phyloP scores from a whole-genome alignment of 2,888 invertebrate species.

The Odontocolon sp. region DNA sequence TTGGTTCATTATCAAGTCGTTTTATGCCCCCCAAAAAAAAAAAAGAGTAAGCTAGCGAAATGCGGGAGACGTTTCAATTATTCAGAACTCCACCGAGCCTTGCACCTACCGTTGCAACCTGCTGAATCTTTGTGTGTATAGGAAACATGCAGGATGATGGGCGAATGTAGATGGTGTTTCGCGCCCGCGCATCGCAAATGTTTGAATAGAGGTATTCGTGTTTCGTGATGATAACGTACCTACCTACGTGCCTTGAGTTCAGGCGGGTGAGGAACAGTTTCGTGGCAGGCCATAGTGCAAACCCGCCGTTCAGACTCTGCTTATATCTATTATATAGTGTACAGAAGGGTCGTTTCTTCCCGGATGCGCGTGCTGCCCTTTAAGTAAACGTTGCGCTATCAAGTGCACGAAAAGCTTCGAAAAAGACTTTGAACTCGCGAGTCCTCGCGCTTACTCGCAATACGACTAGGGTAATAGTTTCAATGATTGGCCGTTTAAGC shows the following conservation, averaged over 20 bases:
- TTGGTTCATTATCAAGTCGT: neutral
- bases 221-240: conserved; percentile 48
- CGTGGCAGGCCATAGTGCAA: conserved; percentile 7
- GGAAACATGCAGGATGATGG: neutral
- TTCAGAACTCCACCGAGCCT: conserved; percentile 10
- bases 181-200: conserved; percentile 42
- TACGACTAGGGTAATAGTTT: neutral
- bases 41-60: neutral
- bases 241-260: conserved; percentile 12
- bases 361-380: conserved; percentile 45
- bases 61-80: conserved; percentile 35
- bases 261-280: neutral
- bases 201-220: conserved; percentile 52
- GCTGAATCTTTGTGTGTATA: neutral
- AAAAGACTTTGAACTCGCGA: conserved; percentile 30
- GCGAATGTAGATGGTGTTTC: conserved; percentile 15
- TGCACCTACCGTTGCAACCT: conserved; percentile 18
- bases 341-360: conserved; percentile 29
- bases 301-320: conserved; percentile 9
- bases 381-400: conserved; percentile 34
- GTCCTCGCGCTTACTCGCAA: conserved; percentile 4
- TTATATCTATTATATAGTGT: neutral
- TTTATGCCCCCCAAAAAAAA: conserved; percentile 3
- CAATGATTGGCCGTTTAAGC: neutral
- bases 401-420: conserved; percentile 19